Evolutionary conservation across 30 jellyfish, hydroid and myxozoan genomes (phyloP).

Genomic region (Nemopilema nomurai): DNA sequence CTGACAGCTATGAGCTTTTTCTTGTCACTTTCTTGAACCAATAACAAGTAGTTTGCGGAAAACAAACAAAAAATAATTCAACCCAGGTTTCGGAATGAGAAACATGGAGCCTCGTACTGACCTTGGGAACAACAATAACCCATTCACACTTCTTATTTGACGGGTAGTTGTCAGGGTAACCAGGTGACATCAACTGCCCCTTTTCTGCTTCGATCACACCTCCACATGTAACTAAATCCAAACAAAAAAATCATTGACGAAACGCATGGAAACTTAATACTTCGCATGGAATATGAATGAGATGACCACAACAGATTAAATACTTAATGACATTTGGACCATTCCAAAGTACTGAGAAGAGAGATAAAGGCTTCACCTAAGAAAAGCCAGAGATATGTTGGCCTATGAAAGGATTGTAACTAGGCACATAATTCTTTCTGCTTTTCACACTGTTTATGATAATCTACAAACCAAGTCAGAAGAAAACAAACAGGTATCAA

Average conservation of each 20-base stretch:
- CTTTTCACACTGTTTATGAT: too few relatives aligned
- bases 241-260: neutral
- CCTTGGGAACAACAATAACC: conserved; percentile 67
- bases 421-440: too few relatives aligned
- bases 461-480: too few relatives aligned
- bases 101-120: neutral
- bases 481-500: too few relatives aligned
- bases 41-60: neutral
- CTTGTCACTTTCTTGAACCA: too few relatives aligned
- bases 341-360: too few relatives aligned
- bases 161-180: conserved; percentile 59
- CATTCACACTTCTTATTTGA: conserved; percentile 61
- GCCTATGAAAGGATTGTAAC: too few relatives aligned
- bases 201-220: conserved; percentile 38
- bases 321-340: too few relatives aligned
- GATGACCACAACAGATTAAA: too few relatives aligned
- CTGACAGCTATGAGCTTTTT: too few relatives aligned
- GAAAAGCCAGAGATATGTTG: too few relatives aligned
- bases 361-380: too few relatives aligned
- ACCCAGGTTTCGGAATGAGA: neutral
- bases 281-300: neutral
- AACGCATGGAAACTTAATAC: neutral
- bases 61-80: neutral
- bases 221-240: conserved; percentile 49
- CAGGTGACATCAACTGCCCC: conserved; percentile 60